Percentiles rank a stretch among this genome's conserved stretches.
phyloP scores from a whole-genome alignment of 2,797 vertebrate species.

The Orientallactaga sibirica region DNA sequence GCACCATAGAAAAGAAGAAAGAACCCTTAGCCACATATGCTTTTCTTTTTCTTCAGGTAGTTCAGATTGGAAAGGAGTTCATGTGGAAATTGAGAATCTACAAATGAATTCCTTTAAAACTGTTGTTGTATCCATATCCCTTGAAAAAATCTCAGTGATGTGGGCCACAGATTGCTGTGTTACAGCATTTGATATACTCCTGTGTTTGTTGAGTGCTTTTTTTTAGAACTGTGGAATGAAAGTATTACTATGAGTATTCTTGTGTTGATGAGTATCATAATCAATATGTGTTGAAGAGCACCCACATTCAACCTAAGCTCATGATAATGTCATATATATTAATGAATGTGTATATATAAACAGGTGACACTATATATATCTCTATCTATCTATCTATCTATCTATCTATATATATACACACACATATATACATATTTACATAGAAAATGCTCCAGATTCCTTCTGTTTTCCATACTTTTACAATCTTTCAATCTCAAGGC shows the following conservation, averaged over 20 bases:
- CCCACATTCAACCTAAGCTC: neutral
- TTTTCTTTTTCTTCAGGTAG: conserved; percentile 13
- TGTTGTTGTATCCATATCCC: neutral
- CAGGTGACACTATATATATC: too few relatives aligned
- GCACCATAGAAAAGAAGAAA: neutral
- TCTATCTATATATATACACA: too few relatives aligned
- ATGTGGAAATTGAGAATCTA: neutral
- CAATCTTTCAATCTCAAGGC: neutral
- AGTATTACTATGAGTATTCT: conserved; percentile 4
- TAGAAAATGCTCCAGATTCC: neutral
- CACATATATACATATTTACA: too few relatives aligned
- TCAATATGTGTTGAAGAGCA: neutral
- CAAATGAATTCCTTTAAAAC: conserved; percentile 15
- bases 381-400: too few relatives aligned
- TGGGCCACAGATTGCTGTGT: neutral
- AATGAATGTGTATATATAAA: too few relatives aligned
- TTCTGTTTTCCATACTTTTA: conserved; percentile 20
- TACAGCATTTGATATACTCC: conserved; percentile 10
- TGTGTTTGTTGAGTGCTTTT: conserved; percentile 14
- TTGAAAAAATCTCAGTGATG: conserved; percentile 47
- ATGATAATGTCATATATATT: neutral
- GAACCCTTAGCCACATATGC: neutral
- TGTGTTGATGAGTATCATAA: conserved; percentile 14
- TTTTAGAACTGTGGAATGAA: conserved; percentile 52
- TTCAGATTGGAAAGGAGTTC: conserved; percentile 50